Percentiles rank a stretch among this genome's conserved stretches.
phyloP scores from a whole-genome alignment of 2,797 vertebrate species.

The Coendou prehensilis region DNA sequence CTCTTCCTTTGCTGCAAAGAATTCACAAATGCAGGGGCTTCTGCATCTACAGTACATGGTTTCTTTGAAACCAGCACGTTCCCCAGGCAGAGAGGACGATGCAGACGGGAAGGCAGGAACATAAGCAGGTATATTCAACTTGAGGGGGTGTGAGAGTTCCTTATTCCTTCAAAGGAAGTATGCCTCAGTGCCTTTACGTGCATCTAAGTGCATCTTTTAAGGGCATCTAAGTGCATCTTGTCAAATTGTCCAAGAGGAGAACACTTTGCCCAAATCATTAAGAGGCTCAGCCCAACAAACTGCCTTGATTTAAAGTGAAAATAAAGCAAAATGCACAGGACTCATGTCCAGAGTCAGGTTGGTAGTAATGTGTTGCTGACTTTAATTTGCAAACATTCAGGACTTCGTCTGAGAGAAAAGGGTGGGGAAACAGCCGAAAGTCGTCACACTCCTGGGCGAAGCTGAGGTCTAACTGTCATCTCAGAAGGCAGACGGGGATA shows the following conservation, averaged over 20 bases:
- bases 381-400: not conserved
- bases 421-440: not conserved
- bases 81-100: not conserved
- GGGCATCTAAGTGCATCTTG: not conserved
- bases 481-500: not conserved
- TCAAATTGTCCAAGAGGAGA: not conserved
- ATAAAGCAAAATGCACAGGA: not conserved
- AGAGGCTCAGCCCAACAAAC: not conserved
- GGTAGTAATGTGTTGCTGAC: not conserved
- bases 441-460: not conserved
- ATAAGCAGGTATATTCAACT: not conserved
- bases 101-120: not conserved
- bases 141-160: not conserved
- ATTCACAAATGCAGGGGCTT: not conserved
- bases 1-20: not conserved
- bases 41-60: not conserved
- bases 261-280: not conserved
- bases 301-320: slow-evolving; percentile 60
- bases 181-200: not conserved
- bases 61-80: not conserved
- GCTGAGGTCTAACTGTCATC: not conserved
- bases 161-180: not conserved
- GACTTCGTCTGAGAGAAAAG: not conserved
- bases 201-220: not conserved
- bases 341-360: not conserved